Percentiles rank a stretch among this genome's conserved stretches.
Evolutionary conservation across 2,888 invertebrate genomes (phyloP).

Genomic region (Lobophora halterata): DNA sequence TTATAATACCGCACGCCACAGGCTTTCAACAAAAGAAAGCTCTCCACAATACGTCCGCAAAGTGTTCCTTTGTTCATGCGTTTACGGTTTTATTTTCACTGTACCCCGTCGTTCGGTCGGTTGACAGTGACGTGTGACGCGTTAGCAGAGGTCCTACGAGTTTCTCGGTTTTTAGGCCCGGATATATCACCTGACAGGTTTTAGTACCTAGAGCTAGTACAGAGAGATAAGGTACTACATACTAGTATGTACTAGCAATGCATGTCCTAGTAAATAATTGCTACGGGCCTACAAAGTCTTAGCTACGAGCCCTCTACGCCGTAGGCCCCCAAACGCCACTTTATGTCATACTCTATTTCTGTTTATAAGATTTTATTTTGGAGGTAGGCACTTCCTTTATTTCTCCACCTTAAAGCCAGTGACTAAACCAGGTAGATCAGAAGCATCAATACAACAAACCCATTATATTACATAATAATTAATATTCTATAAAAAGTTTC

Average conservation of each 20-base stretch:
- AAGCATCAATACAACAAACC: no score
- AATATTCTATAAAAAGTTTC: no score
- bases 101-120: conserved; percentile 15
- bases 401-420: no score
- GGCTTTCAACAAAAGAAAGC: conserved; percentile 19
- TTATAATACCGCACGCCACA: conserved; percentile 15
- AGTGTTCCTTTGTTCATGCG: conserved; percentile 26
- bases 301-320: conserved; percentile 11
- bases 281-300: conserved; percentile 1
- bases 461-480: no score
- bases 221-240: no score
- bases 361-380: no score
- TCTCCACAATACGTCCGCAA: conserved; percentile 20
- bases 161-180: conserved; percentile 11
- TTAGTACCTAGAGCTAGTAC: conserved; percentile 4
- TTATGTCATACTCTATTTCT: no score
- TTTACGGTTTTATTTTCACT: conserved; percentile 21
- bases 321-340: conserved; percentile 17
- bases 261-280: conserved; percentile 17
- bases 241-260: no score
- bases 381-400: no score
- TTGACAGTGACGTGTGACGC: conserved; percentile 18
- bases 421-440: no score
- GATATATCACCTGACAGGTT: conserved; percentile 8
- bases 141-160: conserved; percentile 10